Conservation (phyloP, 2,888 invertebrate genomes). For the Hermodice carunculata region DNA sequence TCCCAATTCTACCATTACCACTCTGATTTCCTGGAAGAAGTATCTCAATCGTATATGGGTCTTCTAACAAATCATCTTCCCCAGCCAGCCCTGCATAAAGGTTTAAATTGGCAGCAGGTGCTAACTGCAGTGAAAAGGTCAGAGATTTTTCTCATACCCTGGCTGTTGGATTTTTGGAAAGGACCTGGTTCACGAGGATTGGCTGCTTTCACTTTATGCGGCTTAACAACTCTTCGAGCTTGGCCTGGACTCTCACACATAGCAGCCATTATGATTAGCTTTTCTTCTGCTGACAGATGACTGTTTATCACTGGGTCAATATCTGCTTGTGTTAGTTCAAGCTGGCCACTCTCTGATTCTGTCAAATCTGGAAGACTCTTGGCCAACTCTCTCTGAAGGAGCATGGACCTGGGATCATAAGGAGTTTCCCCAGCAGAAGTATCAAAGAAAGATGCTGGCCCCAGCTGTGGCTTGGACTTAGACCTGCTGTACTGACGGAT, state of each 20-base stretch:
- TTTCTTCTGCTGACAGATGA: slow-evolving; percentile 9
- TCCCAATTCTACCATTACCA: too few species aligned
- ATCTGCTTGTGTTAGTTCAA: slow-evolving; percentile 3
- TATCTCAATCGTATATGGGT: too few species aligned
- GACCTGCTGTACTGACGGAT: slow-evolving; percentile 3
- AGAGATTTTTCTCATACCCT: too few species aligned
- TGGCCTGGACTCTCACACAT: slow-evolving; percentile 26
- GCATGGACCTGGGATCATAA: background rate
- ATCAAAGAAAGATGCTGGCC: background rate
- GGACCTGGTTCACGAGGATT: too few species aligned
- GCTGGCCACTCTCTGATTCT: background rate
- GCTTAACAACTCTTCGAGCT: too few species aligned
- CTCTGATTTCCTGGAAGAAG: too few species aligned
- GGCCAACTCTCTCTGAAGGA: background rate
- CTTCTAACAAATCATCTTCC: too few species aligned
- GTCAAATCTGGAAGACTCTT: background rate
- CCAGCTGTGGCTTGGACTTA: slow-evolving; percentile 1
- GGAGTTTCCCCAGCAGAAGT: background rate
- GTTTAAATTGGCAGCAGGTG: too few species aligned
- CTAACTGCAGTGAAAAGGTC: too few species aligned
- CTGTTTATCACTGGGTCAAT: slow-evolving; percentile 17
- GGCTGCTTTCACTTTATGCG: too few species aligned
- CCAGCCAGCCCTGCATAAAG: too few species aligned
- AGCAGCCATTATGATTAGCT: slow-evolving; percentile 17
- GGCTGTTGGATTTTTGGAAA: too few species aligned